These are phyloP conservation scores for Microhierax caerulescens DNA, from an alignment of 2,797 vertebrate species.

Conservation along the genomic window DNA sequence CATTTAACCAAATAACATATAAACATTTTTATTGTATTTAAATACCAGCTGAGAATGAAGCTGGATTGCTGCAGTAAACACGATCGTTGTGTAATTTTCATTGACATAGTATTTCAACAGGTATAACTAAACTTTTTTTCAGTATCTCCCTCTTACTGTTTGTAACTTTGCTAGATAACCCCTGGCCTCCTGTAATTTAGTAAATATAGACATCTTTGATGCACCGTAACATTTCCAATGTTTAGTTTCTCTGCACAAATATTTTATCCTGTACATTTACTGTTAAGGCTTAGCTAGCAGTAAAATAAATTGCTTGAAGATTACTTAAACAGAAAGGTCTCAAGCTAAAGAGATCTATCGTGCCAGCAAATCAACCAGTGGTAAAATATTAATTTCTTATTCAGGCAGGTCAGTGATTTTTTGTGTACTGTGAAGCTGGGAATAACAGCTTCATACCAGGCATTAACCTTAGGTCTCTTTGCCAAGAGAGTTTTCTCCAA, in stretches of 20 bases:
- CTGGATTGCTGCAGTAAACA: background rate
- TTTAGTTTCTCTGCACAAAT: background rate
- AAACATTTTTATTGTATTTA: background rate
- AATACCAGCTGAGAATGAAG: background rate
- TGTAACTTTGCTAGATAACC: background rate
- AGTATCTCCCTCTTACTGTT: background rate
- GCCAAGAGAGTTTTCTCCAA: background rate
- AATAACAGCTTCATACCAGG: background rate
- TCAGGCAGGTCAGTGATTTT: background rate
- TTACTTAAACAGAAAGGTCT: constrained; percentile 14
- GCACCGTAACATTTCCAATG: background rate
- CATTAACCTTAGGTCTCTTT: background rate
- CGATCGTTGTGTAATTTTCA: background rate
- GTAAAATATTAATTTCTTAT: constrained; percentile 36
- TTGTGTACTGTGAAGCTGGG: background rate
- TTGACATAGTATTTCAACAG: background rate
- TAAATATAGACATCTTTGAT: background rate
- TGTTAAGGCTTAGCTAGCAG: background rate
- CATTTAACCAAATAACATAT: background rate
- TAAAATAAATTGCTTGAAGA: background rate
- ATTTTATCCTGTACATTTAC: background rate
- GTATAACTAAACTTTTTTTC: background rate
- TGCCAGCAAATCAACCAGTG: background rate
- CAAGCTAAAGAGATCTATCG: background rate
- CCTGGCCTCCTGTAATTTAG: background rate